Base-by-base conservation (phyloP, 2,113 vertebrate genomes). In the Nematolebias whitei region DNA sequence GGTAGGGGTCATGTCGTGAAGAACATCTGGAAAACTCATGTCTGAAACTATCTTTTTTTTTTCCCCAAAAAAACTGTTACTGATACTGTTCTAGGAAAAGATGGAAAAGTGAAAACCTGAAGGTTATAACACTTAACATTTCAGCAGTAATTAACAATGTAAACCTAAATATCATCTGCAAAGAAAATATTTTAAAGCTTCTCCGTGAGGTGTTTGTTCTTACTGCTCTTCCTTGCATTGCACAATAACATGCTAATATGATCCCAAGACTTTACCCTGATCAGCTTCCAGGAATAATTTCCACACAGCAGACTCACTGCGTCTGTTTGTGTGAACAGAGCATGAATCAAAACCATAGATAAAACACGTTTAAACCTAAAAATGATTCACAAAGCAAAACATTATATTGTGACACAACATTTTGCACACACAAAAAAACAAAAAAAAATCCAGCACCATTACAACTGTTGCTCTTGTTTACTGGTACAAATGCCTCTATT, bases 21-120 rank as follows among this genome's bases (percentile, higher is more conserved):
- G 49, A 84, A 79, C 90, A 89, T 91, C 88, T 91, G 82, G 83
- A 84, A 83, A 74, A 60, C 74, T 62, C 52, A 74, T 55, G 64
- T 59, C 65, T 74, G 53, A 82, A 85, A 82, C 64, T 76, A 50
- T 69, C 58, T 59, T 68, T 60, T 64, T 41, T 56, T 68, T 68
- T 62, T 12, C 19, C 76, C 45, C n/a, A n/a, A n/a, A n/a, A n/a
- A 24, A 61, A 71, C 68, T 58, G 19, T 77, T 35, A 40, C 45
- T 68, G 52, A 79, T 78, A 84, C 68, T 61, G 20, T 41, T 45
- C 20, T 26, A 39, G 24, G 14, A n/a, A 41, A 45, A 26, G 48
- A n/a, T n/a, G 38, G 18, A 3, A 53, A 64, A 73, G 29, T 14
- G 2, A 20, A 60, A 59, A 23, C 15, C 45, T 64, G 12, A 47